Percentiles rank a stretch among this genome's conserved stretches.
phyloP scores from a whole-genome alignment of 2,797 vertebrate genomes.

The Parambassis ranga region DNA sequence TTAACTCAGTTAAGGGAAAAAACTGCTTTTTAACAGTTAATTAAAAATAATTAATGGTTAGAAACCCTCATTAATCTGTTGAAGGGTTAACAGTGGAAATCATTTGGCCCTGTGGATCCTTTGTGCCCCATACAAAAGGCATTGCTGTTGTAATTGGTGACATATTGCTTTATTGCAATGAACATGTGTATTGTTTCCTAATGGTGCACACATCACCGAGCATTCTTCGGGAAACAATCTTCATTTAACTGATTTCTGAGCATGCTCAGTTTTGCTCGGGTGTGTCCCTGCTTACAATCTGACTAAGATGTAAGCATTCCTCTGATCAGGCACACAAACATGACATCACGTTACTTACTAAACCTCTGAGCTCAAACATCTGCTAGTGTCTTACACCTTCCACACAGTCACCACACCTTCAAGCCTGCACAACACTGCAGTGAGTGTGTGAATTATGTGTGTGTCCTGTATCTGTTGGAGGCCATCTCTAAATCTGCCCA shows the following conservation, averaged over 20 bases:
- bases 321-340: not conserved
- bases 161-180: not conserved
- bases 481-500: slow-evolving; percentile 45
- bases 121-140: too few relatives aligned
- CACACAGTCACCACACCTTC: not conserved
- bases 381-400: not conserved
- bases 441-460: not conserved
- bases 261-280: not conserved
- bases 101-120: too few relatives aligned
- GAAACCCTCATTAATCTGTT: too few relatives aligned
- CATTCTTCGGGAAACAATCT: too few relatives aligned
- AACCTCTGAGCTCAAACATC: slow-evolving; percentile 10
- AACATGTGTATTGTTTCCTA: not conserved
- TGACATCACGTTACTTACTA: not conserved
- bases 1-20: not conserved
- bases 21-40: not conserved
- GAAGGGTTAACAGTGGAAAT: too few relatives aligned
- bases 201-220: not conserved
- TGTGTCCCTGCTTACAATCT: too few relatives aligned
- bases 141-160: not conserved
- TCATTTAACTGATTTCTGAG: too few relatives aligned
- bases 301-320: not conserved
- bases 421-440: not conserved
- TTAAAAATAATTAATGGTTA: too few relatives aligned
- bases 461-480: slow-evolving; percentile 4